Base-by-base conservation (phyloP, 2,797 vertebrate species). In the Lagodon rhomboides region DNA sequence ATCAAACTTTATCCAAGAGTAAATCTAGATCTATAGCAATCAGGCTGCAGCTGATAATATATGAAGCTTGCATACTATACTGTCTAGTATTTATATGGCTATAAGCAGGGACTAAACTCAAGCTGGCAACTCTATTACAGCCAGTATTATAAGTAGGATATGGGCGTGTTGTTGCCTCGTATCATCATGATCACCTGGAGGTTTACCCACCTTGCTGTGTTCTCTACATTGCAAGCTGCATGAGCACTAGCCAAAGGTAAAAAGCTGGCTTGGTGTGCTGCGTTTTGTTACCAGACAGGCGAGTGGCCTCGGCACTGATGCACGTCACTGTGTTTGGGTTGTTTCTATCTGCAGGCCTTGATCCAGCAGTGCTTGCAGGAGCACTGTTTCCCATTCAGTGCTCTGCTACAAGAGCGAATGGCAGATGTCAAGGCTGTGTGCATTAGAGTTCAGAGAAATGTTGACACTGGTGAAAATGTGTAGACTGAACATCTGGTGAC, bases 381-480 rank as follows among this genome's bases (percentile, higher is more conserved):
- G 84, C 85, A 69, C 86, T 53, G 77, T 87, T 85, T 78, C 80
- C 79, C 81, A 88, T 84, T 63, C 70, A 85, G 81, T 71, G 75
- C 68, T 73, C 60, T 69, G 68, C 70, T 34, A 70, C 15, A 46
- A 54, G 43, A 76, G 65, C 34, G 60, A 64, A 59, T 8, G 60
- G 62, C 11, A 13, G 76, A 87, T 7, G 72, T 73, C 56, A 54
- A 47, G 65, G 66, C 47, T 80, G 67, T 4, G 4, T 25, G 25
- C 51, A n/a, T 61, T 41, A 50, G 55, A 60, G 47, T 81, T 77
- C 56, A 80, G 61, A 85, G 53, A 85, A 49, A 87, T 12, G 55
- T 41, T 69, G 68, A 89, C 41, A 85, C 12, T 50, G 20, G 27
- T 79, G 56, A 77, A 82, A 77, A 70, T 62, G 71, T 78, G 61